Base-by-base conservation (phyloP, 2,113 vertebrate species). In the Ia io region DNA sequence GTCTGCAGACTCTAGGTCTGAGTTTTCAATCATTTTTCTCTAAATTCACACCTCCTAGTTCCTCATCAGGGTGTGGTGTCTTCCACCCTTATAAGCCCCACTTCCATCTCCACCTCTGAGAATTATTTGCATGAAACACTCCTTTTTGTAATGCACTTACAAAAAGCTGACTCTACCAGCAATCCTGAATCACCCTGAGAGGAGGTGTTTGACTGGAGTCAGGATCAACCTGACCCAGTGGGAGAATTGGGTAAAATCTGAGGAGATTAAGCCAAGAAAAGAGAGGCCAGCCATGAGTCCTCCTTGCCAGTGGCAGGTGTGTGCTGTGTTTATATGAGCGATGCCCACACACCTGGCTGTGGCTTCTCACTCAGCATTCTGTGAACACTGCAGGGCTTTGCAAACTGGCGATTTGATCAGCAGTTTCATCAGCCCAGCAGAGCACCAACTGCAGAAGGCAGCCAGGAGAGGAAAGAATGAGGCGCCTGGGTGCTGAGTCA, bases 351-450 rank as follows among this genome's bases (percentile, higher is more conserved):
- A 22, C 2, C 6, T 1, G 25, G 76, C 93, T 83, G 49, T 1
- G 82, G 40, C n/a, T 90, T 92, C 84, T 84, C 49, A 40, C 51
- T 4, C 1, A 2, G 65, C 44, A 44, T n/a, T 44, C 44, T 23
- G 30, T 1, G 20, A 88, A 88, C 25, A 44, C 67, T 2, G 4
- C 61, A 56, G 87, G n/a, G 11, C 76, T 37, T 93, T 44, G 7
- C 59, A 70, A 30, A 67, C 84, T 80, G 14, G 53, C 88, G 78
- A 61, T 12, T 76, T 77, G 83, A 94, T 84, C 22, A 80, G 47
- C 89, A 73, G 87, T 47, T 47, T 32, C 76, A 8, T 6, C 10
- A 83, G 37, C 30, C 61, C 77, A 44, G 83, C 42, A 23, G 87
- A 44, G 71, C 4, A 76, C 90, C 85, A 88, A 69, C 9, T 25